Evolutionary conservation across 2,797 vertebrate species (phyloP), one percentile per base, ranked within the genome.

Genomic region (Anolis apletophallus): DNA sequence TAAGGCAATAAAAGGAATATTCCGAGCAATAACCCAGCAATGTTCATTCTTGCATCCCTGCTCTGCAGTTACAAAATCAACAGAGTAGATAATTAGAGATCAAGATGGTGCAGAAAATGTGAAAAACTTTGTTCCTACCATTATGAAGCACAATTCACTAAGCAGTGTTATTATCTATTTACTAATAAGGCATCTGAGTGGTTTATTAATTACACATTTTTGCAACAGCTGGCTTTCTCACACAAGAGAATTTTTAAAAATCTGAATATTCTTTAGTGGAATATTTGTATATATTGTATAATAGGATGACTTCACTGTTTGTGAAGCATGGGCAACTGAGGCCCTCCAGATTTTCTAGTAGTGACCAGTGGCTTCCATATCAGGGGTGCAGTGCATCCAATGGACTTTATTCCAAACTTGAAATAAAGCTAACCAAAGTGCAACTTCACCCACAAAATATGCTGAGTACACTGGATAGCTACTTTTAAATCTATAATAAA

Each of bases 1-100:
- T 59, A 83, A 79, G 40, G 84, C 9, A 82, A 83, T 83, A 85
- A 88, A 89, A 90, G 81, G 81, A 29, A 80, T 55, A 21, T 88
- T 90, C 75, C 75, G 3, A 75, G 86, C 86, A 90, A 92, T 88
- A 16, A 0, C 52, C 85, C 2, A 64, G 67, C 68, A 57, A 85
- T 59, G 85, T 57, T 81, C 88, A 81, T 76, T 80, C 57, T 61
- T 73, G 12, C 19, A 54, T 8, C 90, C 82, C 90, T 81, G 46
- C 85, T 29, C 75, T 76, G 29, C 13, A 7, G 3, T 75, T 86
- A 14, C 9, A 83, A 23, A 76, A 90, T 12, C 40, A 81, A 88
- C 83, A 84, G 91, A 86, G 40, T 54, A 46, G 85, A 80, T 83
- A 46, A 83, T 85, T 71, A 90, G 32, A 83, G 78, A 52, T 59